Conservation (phyloP, 2,797 vertebrate genomes). For the Epinephelus coioides region DNA sequence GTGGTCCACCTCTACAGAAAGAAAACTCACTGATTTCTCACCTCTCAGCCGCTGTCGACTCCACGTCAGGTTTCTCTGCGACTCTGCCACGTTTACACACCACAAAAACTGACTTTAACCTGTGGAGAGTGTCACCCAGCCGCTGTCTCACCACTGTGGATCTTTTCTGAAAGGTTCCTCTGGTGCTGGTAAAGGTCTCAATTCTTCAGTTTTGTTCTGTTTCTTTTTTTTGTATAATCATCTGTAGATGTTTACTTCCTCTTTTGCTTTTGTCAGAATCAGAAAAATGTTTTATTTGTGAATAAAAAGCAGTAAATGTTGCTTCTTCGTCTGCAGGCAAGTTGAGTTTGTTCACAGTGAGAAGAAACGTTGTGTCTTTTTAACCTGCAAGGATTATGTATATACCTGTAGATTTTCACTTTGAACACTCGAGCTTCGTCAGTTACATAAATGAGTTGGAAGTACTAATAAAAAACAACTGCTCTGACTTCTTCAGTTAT, state of each 20-base stretch:
- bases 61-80: not conserved
- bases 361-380: too few relatives aligned
- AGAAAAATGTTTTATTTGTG: not conserved
- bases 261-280: not conserved
- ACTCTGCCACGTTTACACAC: not conserved
- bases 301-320: not conserved
- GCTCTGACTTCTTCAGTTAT: not conserved
- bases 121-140: not conserved
- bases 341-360: not conserved
- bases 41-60: too few relatives aligned
- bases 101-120: not conserved
- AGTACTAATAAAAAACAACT: too few relatives aligned
- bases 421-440: not conserved
- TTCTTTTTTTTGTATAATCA: not conserved
- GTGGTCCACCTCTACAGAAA: constrained; percentile 1
- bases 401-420: not conserved
- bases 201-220: not conserved
- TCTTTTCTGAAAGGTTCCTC: constrained; percentile 27
- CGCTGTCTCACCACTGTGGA: not conserved
- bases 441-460: not conserved
- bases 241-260: not conserved
- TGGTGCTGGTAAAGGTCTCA: not conserved
- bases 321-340: too few relatives aligned
- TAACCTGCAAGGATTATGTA: not conserved
- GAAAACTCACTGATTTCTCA: not conserved